Base-by-base conservation (phyloP, 2,113 vertebrate species). In the Raja brachyura region DNA sequence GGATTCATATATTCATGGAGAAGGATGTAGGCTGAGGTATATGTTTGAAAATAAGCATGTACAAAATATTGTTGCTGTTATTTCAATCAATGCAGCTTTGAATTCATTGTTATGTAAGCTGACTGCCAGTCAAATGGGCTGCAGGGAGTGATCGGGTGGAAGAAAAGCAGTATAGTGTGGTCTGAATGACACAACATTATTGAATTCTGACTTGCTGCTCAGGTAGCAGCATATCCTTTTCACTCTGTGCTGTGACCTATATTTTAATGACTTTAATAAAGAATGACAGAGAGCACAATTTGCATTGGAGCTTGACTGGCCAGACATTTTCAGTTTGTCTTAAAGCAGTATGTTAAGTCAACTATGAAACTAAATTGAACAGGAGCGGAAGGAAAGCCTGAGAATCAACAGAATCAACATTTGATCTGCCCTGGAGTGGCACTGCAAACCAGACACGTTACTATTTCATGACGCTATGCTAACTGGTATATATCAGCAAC, bases 321-420 rank as follows among this genome's bases (percentile, higher is more conserved):
- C 14, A 77, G 75, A 33, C 75, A 2, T 33, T 77, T n/a, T 33
- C n/a, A 31, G 59, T 88, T 88, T 88, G 83, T 88, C 83, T 88
- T 88, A n/a, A 88, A 88, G 83, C 83, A 18, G 10, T 63, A 63
- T 88, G 83, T 88, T 88, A 31, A 61, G 59, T 33, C 59, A 66
- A 63, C 83, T 88, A 59, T 88, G 83, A 88, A 88, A 88, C 83
- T n/a, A 88, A 61, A 63, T 63, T 31, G 59, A 88, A 63, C 59
- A 63, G 59, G 83, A 88, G 28, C 31, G 28, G 83, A 63, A 66
- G 59, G 83, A 88, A 88, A 88, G 83, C 59, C n/a, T 61, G 9
- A 31, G 61, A 63, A 33, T 28, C 11, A 66, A 88, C 59, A 66
- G 61, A 63, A 33, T 28, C 11, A 66, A 88, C 59, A 66, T 14